Conservation (phyloP, 2,888 invertebrate genomes). For the Epistrophella euchroma region DNA sequence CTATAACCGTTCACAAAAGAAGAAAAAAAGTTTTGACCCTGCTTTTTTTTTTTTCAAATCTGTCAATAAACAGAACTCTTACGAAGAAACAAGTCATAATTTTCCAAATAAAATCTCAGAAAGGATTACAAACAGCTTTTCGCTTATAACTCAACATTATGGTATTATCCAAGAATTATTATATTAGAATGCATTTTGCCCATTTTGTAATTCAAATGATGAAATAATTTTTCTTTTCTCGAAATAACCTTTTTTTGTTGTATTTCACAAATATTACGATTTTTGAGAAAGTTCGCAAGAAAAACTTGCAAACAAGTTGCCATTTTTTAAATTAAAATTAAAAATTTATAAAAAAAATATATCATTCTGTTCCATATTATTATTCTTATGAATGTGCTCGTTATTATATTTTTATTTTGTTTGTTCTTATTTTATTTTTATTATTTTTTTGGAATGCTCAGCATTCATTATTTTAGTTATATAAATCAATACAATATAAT, state of each 20-base stretch:
- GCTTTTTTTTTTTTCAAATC: too few relatives aligned
- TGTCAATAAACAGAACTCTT: too few relatives aligned
- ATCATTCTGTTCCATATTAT: conserved; percentile 5
- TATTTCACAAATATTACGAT: not conserved
- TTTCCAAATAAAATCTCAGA: too few relatives aligned
- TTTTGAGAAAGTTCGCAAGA: not conserved
- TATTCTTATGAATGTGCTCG: not conserved
- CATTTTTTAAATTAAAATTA: conserved; percentile 2
- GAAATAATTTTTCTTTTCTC: not conserved
- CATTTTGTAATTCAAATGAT: not conserved
- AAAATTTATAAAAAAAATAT: not conserved
- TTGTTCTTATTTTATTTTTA: too few relatives aligned
- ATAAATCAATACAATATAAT: not conserved
- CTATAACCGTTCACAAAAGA: not conserved
- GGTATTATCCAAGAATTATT: not conserved
- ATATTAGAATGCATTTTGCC: not conserved
- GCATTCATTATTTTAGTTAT: not conserved
- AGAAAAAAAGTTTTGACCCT: not conserved
- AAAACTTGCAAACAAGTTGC: conserved; percentile 19
- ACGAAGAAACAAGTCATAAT: too few relatives aligned
- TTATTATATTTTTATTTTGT: not conserved
- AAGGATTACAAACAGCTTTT: too few relatives aligned
- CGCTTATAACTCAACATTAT: not conserved
- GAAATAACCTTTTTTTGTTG: not conserved
- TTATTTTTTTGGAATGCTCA: not conserved